Conservation (phyloP, 2,888 invertebrate genomes). For the Flabesymbios commensalis region DNA sequence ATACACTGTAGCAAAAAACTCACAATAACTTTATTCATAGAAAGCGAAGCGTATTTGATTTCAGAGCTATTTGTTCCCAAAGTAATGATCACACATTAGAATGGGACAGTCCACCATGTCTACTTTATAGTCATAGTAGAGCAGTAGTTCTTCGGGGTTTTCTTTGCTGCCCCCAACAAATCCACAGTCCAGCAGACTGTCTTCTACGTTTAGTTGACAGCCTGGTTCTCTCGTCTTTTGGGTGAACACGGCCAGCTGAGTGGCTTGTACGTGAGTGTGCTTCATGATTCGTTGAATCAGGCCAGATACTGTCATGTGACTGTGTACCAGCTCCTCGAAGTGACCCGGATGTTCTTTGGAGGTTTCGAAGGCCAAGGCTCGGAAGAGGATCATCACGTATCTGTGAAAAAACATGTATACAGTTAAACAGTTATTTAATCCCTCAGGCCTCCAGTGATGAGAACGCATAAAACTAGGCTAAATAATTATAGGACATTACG, state of each 20-base stretch:
- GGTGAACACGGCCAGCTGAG: constrained; percentile 50
- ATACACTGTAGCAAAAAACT: too few relatives aligned
- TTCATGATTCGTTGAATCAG: constrained; percentile 48
- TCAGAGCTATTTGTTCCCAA: too few relatives aligned
- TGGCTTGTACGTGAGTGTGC: constrained; percentile 45
- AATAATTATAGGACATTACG: too few relatives aligned
- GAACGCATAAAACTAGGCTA: too few relatives aligned
- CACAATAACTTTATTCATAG: too few relatives aligned
- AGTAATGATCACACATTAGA: constrained; percentile 56
- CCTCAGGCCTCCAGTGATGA: too few relatives aligned
- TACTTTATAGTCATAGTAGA: constrained; percentile 56
- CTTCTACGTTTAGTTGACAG: constrained; percentile 42
- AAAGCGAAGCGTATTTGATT: too few relatives aligned
- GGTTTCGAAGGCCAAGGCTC: constrained; percentile 52
- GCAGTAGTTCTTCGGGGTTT: constrained; percentile 44
- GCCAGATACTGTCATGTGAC: constrained; percentile 46
- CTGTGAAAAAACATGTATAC: constrained; percentile 33
- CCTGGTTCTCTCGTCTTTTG: constrained; percentile 47
- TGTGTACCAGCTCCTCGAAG: constrained; percentile 47
- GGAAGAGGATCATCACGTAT: constrained; percentile 43
- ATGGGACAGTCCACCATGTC: constrained; percentile 56
- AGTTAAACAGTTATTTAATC: too few relatives aligned
- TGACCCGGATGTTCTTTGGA: constrained; percentile 49
- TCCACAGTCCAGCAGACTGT: constrained; percentile 50
- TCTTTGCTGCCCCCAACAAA: constrained; percentile 45